Evolutionary conservation across 2,113 vertebrate genomes (phyloP).

Genomic region (Ictalurus punctatus): DNA sequence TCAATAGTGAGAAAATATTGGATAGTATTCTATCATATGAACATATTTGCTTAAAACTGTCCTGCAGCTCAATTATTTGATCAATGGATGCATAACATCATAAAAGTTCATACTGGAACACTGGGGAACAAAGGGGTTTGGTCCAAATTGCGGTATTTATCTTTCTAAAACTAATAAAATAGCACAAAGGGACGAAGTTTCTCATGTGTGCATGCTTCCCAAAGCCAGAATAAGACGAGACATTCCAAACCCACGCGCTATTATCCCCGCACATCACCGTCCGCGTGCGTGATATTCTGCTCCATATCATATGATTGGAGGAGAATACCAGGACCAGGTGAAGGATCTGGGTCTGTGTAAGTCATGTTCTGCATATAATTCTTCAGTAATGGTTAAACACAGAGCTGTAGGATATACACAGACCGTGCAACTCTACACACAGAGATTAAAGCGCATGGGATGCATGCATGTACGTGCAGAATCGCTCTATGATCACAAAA

Average conservation of each 20-base stretch:
- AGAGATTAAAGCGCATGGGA: constrained; percentile 29
- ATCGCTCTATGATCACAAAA: not conserved
- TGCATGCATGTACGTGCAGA: constrained; percentile 12
- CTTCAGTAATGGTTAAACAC: not conserved
- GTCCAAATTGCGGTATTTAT: not conserved
- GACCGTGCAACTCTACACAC: constrained; percentile 28
- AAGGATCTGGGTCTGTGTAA: not conserved
- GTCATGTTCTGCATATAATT: not conserved
- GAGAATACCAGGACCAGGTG: not conserved
- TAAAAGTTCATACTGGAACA: not conserved
- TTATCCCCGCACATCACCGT: not conserved
- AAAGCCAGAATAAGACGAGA: not conserved
- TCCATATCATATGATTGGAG: not conserved
- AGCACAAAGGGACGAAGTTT: not conserved
- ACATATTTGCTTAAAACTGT: not conserved
- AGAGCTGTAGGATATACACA: not conserved
- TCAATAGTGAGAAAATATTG: not conserved
- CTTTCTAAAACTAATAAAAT: not conserved
- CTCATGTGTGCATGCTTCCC: not conserved
- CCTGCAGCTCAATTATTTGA: not conserved
- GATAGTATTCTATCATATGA: not conserved
- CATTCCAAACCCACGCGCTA: not conserved
- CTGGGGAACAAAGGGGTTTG: not conserved
- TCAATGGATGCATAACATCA: not conserved
- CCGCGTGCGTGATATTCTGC: not conserved